These are phyloP conservation scores for Lophius piscatorius DNA, from an alignment of 2,113 vertebrate genomes.

Conservation along the genomic window DNA sequence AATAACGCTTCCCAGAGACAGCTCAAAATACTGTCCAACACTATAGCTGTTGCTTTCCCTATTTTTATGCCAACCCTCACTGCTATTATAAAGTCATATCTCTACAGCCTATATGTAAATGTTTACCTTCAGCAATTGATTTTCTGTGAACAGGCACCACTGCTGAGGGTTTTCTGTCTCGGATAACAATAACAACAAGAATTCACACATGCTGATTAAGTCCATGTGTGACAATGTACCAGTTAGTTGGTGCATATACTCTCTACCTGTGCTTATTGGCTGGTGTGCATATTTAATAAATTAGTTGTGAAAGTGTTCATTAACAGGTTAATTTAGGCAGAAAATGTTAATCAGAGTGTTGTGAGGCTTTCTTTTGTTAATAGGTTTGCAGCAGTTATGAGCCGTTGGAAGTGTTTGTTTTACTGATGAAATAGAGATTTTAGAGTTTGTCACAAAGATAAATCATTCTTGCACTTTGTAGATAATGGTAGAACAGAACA, in stretches of 20 bases:
- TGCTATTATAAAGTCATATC: background rate
- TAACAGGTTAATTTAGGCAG: slow-evolving; percentile 51
- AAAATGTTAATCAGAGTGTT: slow-evolving; percentile 53
- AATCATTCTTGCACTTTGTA: slow-evolving; percentile 44
- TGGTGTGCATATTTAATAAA: slow-evolving; percentile 32
- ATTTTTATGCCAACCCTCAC: background rate
- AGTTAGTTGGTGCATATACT: background rate
- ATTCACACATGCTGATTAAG: slow-evolving; percentile 1
- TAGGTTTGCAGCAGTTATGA: slow-evolving; percentile 42
- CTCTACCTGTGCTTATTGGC: slow-evolving; percentile 11
- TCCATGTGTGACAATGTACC: background rate
- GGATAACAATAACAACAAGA: slow-evolving; percentile 9
- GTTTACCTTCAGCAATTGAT: slow-evolving; percentile 10
- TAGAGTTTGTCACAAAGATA: slow-evolving; percentile 51
- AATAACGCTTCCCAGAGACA: background rate
- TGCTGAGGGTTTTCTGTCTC: slow-evolving; percentile 2
- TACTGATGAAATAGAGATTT: slow-evolving; percentile 55
- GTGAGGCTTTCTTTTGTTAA: slow-evolving; percentile 52
- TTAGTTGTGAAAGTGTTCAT: slow-evolving; percentile 47
- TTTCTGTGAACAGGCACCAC: background rate
- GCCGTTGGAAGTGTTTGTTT: slow-evolving; percentile 43
- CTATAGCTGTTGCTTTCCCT: background rate
- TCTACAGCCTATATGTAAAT: background rate
- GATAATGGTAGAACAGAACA: slow-evolving; percentile 21
- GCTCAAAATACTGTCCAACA: background rate